A percentile compares a stretch with the other conserved stretches of the same genome.
Evolutionary conservation across 37 sponge, comb jelly and placozoan genomes (phyloP).

Genomic region (Tethya wilhelma): DNA sequence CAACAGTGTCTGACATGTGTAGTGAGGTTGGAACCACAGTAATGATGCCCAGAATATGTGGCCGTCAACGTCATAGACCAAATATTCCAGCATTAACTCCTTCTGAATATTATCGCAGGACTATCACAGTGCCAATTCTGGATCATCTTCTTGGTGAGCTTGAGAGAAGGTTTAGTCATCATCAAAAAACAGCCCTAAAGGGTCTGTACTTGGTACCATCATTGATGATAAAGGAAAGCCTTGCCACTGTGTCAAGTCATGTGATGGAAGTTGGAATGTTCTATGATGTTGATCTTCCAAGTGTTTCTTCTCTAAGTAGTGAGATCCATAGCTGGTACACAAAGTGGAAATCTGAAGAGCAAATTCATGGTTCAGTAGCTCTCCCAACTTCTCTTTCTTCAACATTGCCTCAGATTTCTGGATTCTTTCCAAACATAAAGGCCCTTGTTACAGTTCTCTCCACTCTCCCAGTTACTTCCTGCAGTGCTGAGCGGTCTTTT

Average conservation of each 20-base stretch:
- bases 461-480: slow-evolving; percentile 42
- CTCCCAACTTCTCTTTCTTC: slow-evolving; percentile 4
- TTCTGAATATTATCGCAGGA: slow-evolving; percentile 13
- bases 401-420: slow-evolving; percentile 16
- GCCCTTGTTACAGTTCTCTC: slow-evolving; percentile 23
- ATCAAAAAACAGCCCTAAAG: slow-evolving; percentile 47
- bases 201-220: slow-evolving; percentile 10
- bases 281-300: slow-evolving; percentile 29
- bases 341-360: slow-evolving; percentile 16
- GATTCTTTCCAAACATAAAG: slow-evolving; percentile 14
- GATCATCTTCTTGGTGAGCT: slow-evolving; percentile 40
- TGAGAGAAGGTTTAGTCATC: slow-evolving; percentile 11
- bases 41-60: too few species aligned
- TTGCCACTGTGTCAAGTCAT: too few species aligned
- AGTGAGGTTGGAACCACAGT: too few species aligned
- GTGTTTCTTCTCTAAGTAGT: not conserved
- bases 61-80: too few species aligned
- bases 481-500: slow-evolving; percentile 38
- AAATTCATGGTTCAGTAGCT: slow-evolving; percentile 10
- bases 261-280: not conserved
- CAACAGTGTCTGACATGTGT: too few species aligned
- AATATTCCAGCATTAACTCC: too few species aligned
- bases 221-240: not conserved
- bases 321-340: slow-evolving; percentile 47
- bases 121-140: slow-evolving; percentile 32